These are phyloP conservation scores for Colletes latitarsis DNA, from an alignment of 1,140 invertebrate species.

Conservation along the genomic window DNA sequence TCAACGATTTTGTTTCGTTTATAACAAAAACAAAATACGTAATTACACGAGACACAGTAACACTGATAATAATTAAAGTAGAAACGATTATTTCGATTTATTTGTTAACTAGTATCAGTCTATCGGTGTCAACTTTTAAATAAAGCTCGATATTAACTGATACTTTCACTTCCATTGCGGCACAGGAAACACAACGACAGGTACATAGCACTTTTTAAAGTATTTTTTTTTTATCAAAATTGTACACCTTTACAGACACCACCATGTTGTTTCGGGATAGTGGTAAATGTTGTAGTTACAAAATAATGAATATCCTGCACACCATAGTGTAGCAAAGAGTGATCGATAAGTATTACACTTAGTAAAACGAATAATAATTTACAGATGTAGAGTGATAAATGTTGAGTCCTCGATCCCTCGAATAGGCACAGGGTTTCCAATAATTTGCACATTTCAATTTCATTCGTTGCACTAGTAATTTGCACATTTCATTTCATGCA, in stretches of 20 bases:
- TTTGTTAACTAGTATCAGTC: constrained; percentile 30
- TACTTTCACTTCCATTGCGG: constrained; percentile 73
- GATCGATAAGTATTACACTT: background rate
- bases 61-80: background rate
- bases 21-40: background rate
- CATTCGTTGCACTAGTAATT: no score
- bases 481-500: no score
- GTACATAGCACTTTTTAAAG: constrained; percentile 66
- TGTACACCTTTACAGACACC: constrained; percentile 3
- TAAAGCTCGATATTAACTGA: constrained; percentile 65
- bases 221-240: background rate
- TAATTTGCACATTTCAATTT: background rate
- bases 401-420: background rate
- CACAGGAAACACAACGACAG: constrained; percentile 75
- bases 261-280: background rate
- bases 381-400: background rate
- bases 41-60: background rate
- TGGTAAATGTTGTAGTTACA: background rate
- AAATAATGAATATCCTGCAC: background rate
- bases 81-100: no score
- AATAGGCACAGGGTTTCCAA: background rate
- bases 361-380: no score
- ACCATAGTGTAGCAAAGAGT: background rate
- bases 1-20: no score
- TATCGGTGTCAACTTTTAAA: constrained; percentile 15